phyloP scores from a whole-genome alignment of 2,797 vertebrate genomes.

The Tokudaia muenninki region DNA sequence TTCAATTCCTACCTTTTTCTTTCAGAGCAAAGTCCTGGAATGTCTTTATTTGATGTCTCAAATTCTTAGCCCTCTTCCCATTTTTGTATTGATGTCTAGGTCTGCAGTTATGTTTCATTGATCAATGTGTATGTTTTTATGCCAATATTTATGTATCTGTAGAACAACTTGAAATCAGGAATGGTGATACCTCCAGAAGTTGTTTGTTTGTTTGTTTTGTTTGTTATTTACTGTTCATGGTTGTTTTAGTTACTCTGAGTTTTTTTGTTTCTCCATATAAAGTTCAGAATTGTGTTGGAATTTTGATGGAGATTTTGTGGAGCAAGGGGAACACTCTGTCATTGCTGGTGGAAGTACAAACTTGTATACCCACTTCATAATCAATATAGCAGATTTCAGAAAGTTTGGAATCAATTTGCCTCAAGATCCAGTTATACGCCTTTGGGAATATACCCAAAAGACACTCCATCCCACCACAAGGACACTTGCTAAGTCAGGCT shows the following conservation, averaged over 20 bases:
- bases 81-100: neutral
- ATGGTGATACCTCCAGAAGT: neutral
- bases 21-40: neutral
- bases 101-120: neutral
- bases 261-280: neutral
- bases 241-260: too few species aligned
- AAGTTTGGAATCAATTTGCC: neutral
- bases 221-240: neutral
- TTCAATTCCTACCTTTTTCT: neutral
- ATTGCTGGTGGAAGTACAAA: neutral
- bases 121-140: neutral
- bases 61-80: neutral
- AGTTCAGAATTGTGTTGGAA: neutral
- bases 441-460: neutral
- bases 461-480: neutral
- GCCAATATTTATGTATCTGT: neutral
- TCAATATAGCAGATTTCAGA: neutral
- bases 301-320: neutral
- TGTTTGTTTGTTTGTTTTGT: too few species aligned
- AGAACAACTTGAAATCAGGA: neutral
- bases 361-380: neutral
- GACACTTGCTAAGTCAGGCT: neutral
- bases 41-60: neutral
- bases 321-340: neutral
- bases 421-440: neutral